Base-by-base conservation (phyloP, 2,888 invertebrate species). In the Heteropelma amictum region DNA sequence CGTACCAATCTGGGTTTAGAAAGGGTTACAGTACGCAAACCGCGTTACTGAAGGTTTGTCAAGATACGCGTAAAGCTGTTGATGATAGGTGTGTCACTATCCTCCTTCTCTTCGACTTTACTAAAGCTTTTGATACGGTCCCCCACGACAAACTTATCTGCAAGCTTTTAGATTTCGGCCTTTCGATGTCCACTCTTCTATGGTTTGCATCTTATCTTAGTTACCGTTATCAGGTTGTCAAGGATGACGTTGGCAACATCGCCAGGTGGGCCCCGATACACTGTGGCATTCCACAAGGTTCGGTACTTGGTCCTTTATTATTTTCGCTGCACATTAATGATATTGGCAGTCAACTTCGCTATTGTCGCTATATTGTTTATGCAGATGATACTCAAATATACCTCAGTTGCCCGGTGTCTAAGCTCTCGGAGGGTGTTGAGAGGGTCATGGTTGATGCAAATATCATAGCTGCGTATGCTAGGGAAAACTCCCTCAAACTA, bases 311-410 rank as follows among this genome's bases (percentile, higher is more conserved):
- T 0, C 76, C 28, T 0, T 19, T 51, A 0, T 7, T 54, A 0
- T 70, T 70, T 6, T 61, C 61, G 0, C 12, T 70, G 0, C 47
- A 26, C 10, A 53, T 61, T 0, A 42, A 53, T 1, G 61, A 45
- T 5, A 35, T 70, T 1, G 26, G 28, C 1, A 8, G 23, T 0
- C 1, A 3, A 1, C 19, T 61, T 2, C 17, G 8, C 0, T 12
- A 33, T 3, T 45, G 33, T 0, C 7, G 5, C 0, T n/a, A 40
- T 8, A 26, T 35, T 3, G 14, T 30, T 0, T 70, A 38, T n/a
- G 63, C 54, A 0, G 63, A 70, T 30, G 70, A 71, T 8, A 30
- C 56, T 0, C 28, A 71, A 8, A 63, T 64, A 0, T 30, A 56
- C 8, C 28, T 47, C 0, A 10, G 3, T 0, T 47, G 53, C 1